Conservation (phyloP, 2,113 vertebrate species). For the Hyla sarda region DNA sequence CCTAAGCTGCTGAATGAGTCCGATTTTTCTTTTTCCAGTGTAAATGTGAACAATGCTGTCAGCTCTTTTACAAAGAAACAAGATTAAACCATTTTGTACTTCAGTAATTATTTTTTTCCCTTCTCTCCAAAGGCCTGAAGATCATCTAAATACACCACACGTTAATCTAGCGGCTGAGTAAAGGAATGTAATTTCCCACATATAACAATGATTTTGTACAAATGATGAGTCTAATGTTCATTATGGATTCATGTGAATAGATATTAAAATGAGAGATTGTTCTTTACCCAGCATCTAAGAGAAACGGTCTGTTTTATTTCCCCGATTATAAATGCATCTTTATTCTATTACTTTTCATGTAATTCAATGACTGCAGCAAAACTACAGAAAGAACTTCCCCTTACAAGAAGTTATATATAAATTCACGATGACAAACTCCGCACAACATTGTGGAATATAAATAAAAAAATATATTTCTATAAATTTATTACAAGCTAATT, state of each 20-base stretch:
- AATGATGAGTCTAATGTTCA: background rate
- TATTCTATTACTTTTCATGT: background rate
- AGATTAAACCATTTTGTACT: constrained; percentile 26
- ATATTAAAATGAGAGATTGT: constrained; percentile 8
- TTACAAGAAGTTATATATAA: too few relatives aligned
- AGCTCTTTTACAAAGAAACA: constrained; percentile 15
- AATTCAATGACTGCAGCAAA: background rate
- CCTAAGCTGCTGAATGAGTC: background rate
- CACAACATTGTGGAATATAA: too few relatives aligned
- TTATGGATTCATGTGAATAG: constrained; percentile 7
- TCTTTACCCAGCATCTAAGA: background rate
- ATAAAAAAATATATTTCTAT: too few relatives aligned
- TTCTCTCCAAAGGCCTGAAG: background rate
- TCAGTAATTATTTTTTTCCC: constrained; percentile 27
- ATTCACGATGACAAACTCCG: too few relatives aligned
- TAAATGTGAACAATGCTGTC: constrained; percentile 16
- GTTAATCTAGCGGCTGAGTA: background rate
- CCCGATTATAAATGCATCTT: background rate
- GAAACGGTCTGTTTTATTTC: background rate
- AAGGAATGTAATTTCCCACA: constrained; percentile 5
- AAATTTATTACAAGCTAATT: too few relatives aligned
- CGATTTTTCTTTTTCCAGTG: background rate
- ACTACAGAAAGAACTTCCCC: background rate
- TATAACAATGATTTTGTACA: constrained; percentile 10
- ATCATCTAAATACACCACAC: background rate